Evolutionary conservation across 2,797 vertebrate genomes (phyloP).

Genomic region (Acestrorhynchus altus): DNA sequence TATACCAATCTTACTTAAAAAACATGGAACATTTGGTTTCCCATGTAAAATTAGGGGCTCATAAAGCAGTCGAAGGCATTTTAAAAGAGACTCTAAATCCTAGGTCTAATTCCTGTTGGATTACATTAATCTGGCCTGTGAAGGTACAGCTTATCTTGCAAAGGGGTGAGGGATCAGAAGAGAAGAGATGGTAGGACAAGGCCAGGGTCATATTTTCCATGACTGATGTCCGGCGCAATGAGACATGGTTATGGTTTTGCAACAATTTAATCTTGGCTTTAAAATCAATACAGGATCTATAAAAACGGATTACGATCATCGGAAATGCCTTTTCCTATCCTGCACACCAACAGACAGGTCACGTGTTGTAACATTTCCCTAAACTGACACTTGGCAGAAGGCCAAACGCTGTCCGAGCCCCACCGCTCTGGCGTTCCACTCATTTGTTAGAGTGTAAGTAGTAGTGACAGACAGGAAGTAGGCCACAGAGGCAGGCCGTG

Average conservation of each 20-base stretch:
- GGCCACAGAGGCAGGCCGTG: slow-evolving; percentile 16
- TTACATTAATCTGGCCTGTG: slow-evolving; percentile 66
- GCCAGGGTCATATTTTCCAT: not conserved
- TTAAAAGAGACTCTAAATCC: not conserved
- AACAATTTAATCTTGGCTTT: too few species aligned
- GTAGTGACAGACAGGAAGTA: slow-evolving; percentile 32
- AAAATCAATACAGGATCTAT: too few species aligned
- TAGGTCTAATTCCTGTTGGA: slow-evolving; percentile 62
- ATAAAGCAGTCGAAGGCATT: not conserved
- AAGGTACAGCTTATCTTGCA: slow-evolving; percentile 8
- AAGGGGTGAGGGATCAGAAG: not conserved
- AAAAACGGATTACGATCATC: too few species aligned
- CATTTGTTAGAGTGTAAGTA: slow-evolving; percentile 41
- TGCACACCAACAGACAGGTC: not conserved
- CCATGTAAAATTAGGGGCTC: not conserved
- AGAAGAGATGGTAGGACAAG: not conserved
- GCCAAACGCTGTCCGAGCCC: not conserved
- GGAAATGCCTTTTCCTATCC: not conserved
- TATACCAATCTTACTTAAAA: too few species aligned
- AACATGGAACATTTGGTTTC: not conserved
- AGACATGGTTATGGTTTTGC: too few species aligned
- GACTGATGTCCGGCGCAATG: too few species aligned
- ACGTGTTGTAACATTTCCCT: not conserved
- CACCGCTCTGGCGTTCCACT: not conserved
- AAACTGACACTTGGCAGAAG: not conserved